These are phyloP conservation scores for Subacronicta megacephala DNA, from an alignment of 2,888 invertebrate genomes.

Conservation along the genomic window DNA sequence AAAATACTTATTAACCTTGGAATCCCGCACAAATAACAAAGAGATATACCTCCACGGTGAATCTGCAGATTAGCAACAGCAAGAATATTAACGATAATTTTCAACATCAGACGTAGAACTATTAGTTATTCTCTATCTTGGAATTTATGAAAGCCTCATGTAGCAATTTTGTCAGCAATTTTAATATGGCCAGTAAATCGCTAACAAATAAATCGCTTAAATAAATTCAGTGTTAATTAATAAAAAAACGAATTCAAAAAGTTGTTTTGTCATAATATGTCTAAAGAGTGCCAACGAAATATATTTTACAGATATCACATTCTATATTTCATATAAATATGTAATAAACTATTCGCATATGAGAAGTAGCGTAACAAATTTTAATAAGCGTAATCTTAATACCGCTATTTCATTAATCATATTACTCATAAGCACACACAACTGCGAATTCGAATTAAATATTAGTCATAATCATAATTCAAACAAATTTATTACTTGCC, in stretches of 20 bases:
- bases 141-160: too few relatives aligned
- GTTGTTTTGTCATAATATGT: conserved; percentile 8
- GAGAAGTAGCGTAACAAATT: conserved; percentile 15
- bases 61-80: too few relatives aligned
- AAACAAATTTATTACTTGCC: conserved; percentile 32
- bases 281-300: conserved; percentile 2
- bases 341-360: conserved; percentile 16
- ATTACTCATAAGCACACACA: conserved; percentile 27
- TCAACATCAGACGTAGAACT: too few relatives aligned
- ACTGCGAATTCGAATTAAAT: conserved; percentile 39
- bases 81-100: too few relatives aligned
- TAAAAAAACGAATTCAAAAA: not conserved
- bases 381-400: conserved; percentile 34
- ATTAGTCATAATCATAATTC: conserved; percentile 39
- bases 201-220: too few relatives aligned
- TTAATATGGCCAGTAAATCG: too few relatives aligned
- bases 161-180: too few relatives aligned
- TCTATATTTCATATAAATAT: conserved; percentile 1
- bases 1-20: too few relatives aligned
- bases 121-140: too few relatives aligned
- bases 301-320: conserved; percentile 1
- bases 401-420: conserved; percentile 40
- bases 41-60: too few relatives aligned
- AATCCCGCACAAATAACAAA: too few relatives aligned
- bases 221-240: not conserved